Base-by-base conservation (phyloP, 2,797 vertebrate genomes). In the Carduelis carduelis region DNA sequence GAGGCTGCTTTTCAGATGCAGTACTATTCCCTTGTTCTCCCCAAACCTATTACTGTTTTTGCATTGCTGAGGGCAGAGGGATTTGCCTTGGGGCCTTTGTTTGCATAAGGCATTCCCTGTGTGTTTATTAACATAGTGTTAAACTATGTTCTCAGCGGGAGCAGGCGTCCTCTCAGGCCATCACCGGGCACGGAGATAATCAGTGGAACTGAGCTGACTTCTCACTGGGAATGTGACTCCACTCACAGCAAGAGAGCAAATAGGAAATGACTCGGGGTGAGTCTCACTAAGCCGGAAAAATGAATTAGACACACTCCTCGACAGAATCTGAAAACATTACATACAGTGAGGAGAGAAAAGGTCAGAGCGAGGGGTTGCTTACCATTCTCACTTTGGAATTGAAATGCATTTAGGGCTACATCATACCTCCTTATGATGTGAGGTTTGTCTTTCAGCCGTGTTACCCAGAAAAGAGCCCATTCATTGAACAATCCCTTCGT, bases 251-350 rank as follows among this genome's bases (percentile, higher is more conserved):
- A 95, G 97, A 96, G 78, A 95, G 77, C 97, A 96, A 98, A 96
- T 96, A 96, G 98, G 96, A 98, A 98, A 98, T 97, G 97, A 98
- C 97, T 98, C 32, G 55, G 94, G 96, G 97, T 60, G 66, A 98
- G 96, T 94, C 97, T 98, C 87, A 75, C 88, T 97, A 95, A 97
- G 84, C 96, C 16, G 68, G 90, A 95, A 97, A 98, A 98, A 98
- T 97, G 97, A 98, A 98, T 98, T 98, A 96, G 97, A 98, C 94
- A 97, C 96, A 97, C 97, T 98, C 89, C 88, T 97, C 97, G 97
- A 97, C 90, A 97, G 97, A 98, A 93, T 97, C 83, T 69, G 97
- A 97, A 97, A 96, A 96, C 90, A 94, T 96, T 95, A 86, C 92
- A 87, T 95, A 97, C 92, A 93, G 96, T 50, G 95, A 83, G 69